Evolutionary conservation across 1,140 invertebrate species (phyloP), one percentile per base, ranked within the genome.

Genomic region (Helicoverpa armigera): DNA sequence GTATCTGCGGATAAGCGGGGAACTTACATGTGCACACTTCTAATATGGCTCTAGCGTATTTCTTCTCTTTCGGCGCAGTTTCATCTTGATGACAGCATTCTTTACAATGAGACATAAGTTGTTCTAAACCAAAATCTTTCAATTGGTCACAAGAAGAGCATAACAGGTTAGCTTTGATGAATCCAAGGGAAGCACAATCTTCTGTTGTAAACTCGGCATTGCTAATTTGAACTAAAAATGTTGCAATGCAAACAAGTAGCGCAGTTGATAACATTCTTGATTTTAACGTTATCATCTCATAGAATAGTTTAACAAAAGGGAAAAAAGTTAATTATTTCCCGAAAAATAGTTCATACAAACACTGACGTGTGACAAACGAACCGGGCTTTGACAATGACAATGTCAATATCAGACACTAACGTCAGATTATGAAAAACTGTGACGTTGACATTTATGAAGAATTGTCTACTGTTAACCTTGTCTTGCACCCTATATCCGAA

Each of bases 11-110:
- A 96, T 98, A 99, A 53, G 98, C 97, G 80, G 98, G 98, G 95
- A 99, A 98, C 96, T 99, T 99, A 94, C 98, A 99, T 81, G 98
- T 98, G 91, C 98, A 99, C 0, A 99, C 98, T 96, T 98, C 98
- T 35, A 99, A 94, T 65, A 98, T 96, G 14, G 98, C 98, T 94
- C 97, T 97, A 12, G 98, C 97, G 93, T 98, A 99, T 63, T 96
- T 96, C 88, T 97, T 97, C 56, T 97, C 95, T 48, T 95, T 95
- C 14, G 95, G 94, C 31, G 95, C 91, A 79, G 96, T 96, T 72
- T 97, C 96, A 81, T 97, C 96, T 75, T 95, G 87, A 88, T 96
- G 96, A 94, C 97, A 97, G 92, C 97, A 96, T 93, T 97, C 96
- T 74, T 96, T 95, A 90, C 98, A 99, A 73, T 97, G 96, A 54